These are phyloP conservation scores for Rhegmatorhina hoffmannsi DNA, from an alignment of 2,113 vertebrate species.

Conservation along the genomic window DNA sequence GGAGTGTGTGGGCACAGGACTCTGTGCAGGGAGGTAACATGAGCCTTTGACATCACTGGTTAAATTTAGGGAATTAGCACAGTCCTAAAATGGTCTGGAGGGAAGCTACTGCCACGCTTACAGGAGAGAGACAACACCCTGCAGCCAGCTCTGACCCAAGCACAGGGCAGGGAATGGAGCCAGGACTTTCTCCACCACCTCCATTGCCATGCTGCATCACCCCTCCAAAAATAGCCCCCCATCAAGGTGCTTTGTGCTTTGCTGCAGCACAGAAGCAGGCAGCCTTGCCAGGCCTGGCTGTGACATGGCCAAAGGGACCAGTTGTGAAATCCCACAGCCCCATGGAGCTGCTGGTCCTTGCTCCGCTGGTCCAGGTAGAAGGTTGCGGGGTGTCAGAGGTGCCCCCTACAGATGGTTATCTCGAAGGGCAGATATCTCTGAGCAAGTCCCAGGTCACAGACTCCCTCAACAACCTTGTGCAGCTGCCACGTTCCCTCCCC, in stretches of 20 bases:
- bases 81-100: background rate
- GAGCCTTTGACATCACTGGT: slow-evolving; percentile 38
- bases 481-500: accelerated
- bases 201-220: accelerated
- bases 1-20: background rate
- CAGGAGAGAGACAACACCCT: background rate
- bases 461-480: background rate
- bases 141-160: background rate
- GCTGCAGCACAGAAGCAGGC: background rate
- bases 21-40: background rate
- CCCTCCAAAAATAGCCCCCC: background rate
- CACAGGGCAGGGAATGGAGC: background rate
- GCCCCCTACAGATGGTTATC: background rate
- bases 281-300: accelerated
- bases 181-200: background rate
- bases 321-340: background rate
- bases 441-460: background rate
- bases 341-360: background rate
- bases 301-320: accelerated
- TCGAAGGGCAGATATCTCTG: background rate
- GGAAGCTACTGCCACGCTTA: background rate
- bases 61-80: slow-evolving; percentile 20
- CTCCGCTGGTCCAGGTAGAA: accelerated
- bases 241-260: background rate
- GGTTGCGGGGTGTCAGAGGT: background rate